A percentile compares a stretch with the other conserved stretches of the same genome.
phyloP scores from a whole-genome alignment of 1,140 invertebrate genomes.

The Trialeurodes vaporariorum region DNA sequence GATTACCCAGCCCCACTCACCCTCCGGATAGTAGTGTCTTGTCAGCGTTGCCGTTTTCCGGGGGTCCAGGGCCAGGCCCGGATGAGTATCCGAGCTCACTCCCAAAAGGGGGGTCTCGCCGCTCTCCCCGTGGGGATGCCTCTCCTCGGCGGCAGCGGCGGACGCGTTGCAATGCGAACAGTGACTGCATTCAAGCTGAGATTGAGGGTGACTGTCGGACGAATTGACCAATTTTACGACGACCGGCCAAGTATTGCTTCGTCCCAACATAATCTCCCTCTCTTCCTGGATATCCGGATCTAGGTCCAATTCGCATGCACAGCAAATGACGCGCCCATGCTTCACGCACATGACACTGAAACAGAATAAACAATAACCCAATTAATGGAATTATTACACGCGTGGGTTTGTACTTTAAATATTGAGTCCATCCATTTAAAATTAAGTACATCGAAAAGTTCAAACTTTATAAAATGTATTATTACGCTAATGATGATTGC shows the following conservation, averaged over 20 bases:
- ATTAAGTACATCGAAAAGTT: too few relatives aligned
- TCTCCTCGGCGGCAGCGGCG: background rate
- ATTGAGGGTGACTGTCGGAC: conserved; percentile 9
- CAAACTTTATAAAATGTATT: too few relatives aligned
- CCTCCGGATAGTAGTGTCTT: conserved; percentile 47
- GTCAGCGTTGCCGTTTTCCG: conserved; percentile 35
- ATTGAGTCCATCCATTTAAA: too few relatives aligned
- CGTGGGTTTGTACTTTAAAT: too few relatives aligned
- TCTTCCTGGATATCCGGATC: conserved; percentile 1
- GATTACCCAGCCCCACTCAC: conserved; percentile 51
- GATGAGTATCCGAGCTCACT: background rate
- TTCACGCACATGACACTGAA: background rate
- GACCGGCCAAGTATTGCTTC: conserved; percentile 23
- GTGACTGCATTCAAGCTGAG: conserved; percentile 7
- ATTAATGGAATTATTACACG: background rate
- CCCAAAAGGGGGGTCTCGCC: background rate
- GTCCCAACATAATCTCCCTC: conserved; percentile 16
- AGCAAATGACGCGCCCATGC: background rate
- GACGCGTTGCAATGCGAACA: background rate
- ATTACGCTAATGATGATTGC: too few relatives aligned
- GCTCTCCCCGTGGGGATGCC: background rate
- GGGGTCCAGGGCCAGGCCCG: conserved; percentile 23
- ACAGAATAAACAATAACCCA: too few relatives aligned
- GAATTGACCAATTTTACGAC: conserved; percentile 10
- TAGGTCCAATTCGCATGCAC: background rate